A percentile compares a stretch with the other conserved stretches of the same genome.
phyloP scores from a whole-genome alignment of 2,113 vertebrate genomes.

The Ctenodactylus gundi region DNA sequence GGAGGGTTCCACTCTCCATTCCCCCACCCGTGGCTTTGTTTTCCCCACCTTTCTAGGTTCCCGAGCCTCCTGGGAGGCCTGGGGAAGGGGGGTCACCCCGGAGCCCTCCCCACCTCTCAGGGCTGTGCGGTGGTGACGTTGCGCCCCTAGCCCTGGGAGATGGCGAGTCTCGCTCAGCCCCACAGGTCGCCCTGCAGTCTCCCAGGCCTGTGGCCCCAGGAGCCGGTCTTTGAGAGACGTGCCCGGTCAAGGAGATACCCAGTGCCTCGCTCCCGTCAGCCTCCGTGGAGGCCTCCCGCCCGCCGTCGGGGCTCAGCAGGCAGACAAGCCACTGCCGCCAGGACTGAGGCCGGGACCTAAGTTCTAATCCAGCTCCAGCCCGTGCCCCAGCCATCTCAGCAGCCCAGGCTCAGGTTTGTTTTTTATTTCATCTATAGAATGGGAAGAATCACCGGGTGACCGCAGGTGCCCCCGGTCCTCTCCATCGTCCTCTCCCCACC shows the following conservation, averaged over 20 bases:
- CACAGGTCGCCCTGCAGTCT: too few relatives aligned
- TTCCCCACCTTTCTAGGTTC: constrained; percentile 52
- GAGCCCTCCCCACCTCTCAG: too few relatives aligned
- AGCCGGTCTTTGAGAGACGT: background rate
- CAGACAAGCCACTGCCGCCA: too few relatives aligned
- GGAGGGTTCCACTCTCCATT: background rate
- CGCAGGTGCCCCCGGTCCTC: background rate
- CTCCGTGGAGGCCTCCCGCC: background rate
- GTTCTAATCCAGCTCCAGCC: background rate
- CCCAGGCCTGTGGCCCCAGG: background rate
- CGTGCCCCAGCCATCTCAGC: background rate
- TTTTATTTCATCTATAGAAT: background rate
- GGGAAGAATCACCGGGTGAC: background rate
- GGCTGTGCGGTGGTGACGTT: background rate
- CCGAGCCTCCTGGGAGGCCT: constrained; percentile 45
- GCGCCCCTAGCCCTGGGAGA: background rate
- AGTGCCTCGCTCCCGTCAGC: background rate
- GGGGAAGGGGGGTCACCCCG: background rate
- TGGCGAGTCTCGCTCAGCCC: background rate
- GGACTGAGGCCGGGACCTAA: background rate
- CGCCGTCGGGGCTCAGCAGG: background rate
- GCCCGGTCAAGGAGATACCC: background rate
- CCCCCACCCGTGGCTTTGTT: background rate
- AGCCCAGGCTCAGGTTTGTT: background rate
- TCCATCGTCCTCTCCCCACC: background rate